A percentile compares a stretch with the other conserved stretches of the same genome.
phyloP scores from a whole-genome alignment of 2,797 vertebrate species.

The Carapus acus region DNA sequence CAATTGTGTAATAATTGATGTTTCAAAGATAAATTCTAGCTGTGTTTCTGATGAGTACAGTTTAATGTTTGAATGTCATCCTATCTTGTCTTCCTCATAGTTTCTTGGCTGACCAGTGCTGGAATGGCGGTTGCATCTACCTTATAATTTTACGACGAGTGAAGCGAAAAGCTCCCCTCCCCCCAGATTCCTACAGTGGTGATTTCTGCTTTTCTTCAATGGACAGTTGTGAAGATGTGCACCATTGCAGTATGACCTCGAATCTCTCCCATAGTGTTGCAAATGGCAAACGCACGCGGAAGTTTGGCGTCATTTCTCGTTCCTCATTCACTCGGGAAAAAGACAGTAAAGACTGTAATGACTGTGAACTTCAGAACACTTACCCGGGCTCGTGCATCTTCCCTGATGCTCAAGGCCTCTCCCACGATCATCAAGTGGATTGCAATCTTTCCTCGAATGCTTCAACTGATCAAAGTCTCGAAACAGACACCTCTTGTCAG shows the following conservation, averaged over 20 bases:
- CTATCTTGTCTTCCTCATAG: conserved; percentile 59
- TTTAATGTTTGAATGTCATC: too few species aligned
- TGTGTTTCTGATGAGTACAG: too few species aligned
- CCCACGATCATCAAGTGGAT: conserved; percentile 34
- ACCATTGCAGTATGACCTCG: conserved; percentile 50
- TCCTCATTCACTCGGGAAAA: conserved; percentile 69
- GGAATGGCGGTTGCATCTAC: conserved; percentile 93
- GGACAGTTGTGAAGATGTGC: conserved; percentile 47
- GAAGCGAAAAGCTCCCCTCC: conserved; percentile 87
- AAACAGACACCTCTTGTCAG: conserved; percentile 10
- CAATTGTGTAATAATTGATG: too few species aligned
- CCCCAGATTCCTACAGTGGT: conserved; percentile 72
- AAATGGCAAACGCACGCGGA: conserved; percentile 85
- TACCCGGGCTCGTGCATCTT: conserved; percentile 48
- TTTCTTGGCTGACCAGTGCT: conserved; percentile 97
- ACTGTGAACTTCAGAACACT: conserved; percentile 67
- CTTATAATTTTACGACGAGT: conserved; percentile 95
- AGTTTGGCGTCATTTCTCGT: conserved; percentile 87
- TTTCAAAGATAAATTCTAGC: too few species aligned
- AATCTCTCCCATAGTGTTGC: conserved; percentile 59
- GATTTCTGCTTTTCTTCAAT: conserved; percentile 49
- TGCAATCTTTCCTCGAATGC: conserved; percentile 25
- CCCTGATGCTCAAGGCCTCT: conserved; percentile 63
- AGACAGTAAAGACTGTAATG: conserved; percentile 53
- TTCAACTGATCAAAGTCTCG: conserved; percentile 22